Evolutionary conservation across 1,140 invertebrate genomes (phyloP).

Genomic region (Atta texana): DNA sequence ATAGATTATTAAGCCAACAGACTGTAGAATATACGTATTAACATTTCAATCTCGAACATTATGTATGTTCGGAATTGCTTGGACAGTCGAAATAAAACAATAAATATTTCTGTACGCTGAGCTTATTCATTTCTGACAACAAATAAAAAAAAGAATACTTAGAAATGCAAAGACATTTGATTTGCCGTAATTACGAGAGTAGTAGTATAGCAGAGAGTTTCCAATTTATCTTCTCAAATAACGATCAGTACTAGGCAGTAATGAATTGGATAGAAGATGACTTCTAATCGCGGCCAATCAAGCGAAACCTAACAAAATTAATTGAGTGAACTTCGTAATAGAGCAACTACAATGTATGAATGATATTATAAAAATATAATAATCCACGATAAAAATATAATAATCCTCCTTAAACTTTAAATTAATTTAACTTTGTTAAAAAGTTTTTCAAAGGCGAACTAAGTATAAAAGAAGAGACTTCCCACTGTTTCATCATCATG

Average conservation of each 20-base stretch:
- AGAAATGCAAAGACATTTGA: constrained; percentile 14
- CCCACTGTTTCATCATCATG: not conserved
- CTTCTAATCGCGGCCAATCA: constrained; percentile 60
- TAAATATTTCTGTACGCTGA: not conserved
- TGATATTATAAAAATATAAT: constrained; percentile 8
- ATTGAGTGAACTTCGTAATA: not conserved
- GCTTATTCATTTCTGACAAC: not conserved
- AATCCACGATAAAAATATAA: constrained; percentile 10
- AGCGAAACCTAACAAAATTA: constrained; percentile 58
- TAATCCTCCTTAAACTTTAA: constrained; percentile 13
- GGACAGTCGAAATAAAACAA: not conserved
- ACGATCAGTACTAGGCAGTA: constrained; percentile 22
- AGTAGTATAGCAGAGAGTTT: not conserved
- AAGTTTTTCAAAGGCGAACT: not conserved
- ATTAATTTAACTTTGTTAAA: constrained; percentile 3
- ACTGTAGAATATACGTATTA: not conserved
- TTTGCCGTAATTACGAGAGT: constrained; percentile 33
- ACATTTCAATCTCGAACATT: not conserved
- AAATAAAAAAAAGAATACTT: constrained; percentile 3
- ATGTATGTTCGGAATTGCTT: not conserved
- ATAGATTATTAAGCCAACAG: constrained; percentile 13
- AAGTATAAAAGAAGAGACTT: not conserved
- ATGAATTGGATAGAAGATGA: constrained; percentile 40
- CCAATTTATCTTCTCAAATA: not conserved
- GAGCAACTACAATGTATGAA: not conserved